A percentile compares a stretch with the other conserved stretches of the same genome.
Conservation (phyloP, 2,888 invertebrate genomes). For the Chouioia cunea region DNA sequence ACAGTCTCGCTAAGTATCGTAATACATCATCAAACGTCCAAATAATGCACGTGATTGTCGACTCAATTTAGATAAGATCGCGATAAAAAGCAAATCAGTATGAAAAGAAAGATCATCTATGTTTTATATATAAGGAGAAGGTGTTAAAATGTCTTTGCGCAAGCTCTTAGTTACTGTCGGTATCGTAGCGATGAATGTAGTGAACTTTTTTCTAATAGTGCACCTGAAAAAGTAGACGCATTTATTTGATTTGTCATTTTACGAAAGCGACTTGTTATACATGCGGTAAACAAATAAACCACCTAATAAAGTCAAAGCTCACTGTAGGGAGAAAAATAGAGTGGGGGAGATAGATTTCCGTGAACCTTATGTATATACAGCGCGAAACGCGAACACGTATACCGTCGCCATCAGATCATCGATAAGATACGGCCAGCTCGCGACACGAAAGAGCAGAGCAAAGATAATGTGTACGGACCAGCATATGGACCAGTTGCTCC, state of each 20-base stretch:
- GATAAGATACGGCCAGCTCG: slow-evolving; percentile 56
- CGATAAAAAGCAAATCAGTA: slow-evolving; percentile 24
- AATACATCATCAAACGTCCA: slow-evolving; percentile 30
- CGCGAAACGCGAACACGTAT: background rate
- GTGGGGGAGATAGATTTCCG: background rate
- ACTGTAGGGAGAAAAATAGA: background rate
- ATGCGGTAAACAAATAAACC: background rate
- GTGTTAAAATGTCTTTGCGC: background rate
- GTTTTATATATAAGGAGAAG: no score
- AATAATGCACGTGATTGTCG: slow-evolving; percentile 60
- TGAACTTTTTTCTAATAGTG: no score
- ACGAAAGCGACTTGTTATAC: no score
- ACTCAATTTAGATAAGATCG: slow-evolving; percentile 53
- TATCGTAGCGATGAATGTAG: no score
- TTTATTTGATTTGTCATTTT: no score
- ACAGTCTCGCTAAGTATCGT: background rate
- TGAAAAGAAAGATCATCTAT: no score
- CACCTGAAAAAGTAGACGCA: no score
- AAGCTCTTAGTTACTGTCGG: no score
- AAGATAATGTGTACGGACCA: background rate
- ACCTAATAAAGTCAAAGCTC: slow-evolving; percentile 30
- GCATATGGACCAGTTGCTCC: no score
- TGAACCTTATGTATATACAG: background rate
- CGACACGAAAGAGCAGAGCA: slow-evolving; percentile 30
- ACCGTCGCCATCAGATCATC: slow-evolving; percentile 50